Percentiles rank a stretch among this genome's conserved stretches.
Conservation (phyloP, 2,113 vertebrate genomes). For the Lagenorhynchus albirostris region DNA sequence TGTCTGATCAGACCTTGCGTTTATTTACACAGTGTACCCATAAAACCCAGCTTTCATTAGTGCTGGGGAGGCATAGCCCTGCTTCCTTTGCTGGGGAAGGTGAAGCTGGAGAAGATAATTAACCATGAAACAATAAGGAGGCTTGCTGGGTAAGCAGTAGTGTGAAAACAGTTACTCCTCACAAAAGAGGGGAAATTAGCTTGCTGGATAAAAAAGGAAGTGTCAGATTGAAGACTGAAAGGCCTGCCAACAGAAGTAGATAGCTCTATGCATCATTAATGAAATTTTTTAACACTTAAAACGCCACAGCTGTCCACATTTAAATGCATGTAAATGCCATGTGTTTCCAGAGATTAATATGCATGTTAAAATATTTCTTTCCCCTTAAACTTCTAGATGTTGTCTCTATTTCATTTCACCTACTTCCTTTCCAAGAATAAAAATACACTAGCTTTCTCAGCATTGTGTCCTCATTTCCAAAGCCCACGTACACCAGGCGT, state of each 20-base stretch:
- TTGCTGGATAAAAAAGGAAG: constrained; percentile 86
- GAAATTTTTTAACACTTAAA: constrained; percentile 85
- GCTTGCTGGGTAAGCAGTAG: constrained; percentile 86
- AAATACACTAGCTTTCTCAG: constrained; percentile 62
- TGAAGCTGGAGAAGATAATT: constrained; percentile 87
- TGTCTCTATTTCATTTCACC: constrained; percentile 69
- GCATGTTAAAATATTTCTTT: constrained; percentile 78
- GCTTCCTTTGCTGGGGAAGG: constrained; percentile 78
- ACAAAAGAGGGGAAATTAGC: constrained; percentile 89
- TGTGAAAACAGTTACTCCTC: constrained; percentile 89
- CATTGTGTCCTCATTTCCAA: constrained; percentile 75
- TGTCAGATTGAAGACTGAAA: constrained; percentile 87
- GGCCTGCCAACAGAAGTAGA: constrained; percentile 83
- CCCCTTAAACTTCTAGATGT: constrained; percentile 77
- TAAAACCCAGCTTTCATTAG: constrained; percentile 82
- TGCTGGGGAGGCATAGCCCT: constrained; percentile 74
- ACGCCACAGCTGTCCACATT: constrained; percentile 82
- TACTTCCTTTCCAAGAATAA: constrained; percentile 61
- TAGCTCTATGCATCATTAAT: constrained; percentile 84
- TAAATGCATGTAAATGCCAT: constrained; percentile 79
- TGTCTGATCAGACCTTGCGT: constrained; percentile 77
- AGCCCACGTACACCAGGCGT: constrained; percentile 54
- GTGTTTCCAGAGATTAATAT: constrained; percentile 79
- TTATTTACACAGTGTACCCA: constrained; percentile 81
- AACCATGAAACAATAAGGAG: constrained; percentile 86